Evolutionary conservation across 2,797 vertebrate species (phyloP).

Genomic region (Geotrypetes seraphini): DNA sequence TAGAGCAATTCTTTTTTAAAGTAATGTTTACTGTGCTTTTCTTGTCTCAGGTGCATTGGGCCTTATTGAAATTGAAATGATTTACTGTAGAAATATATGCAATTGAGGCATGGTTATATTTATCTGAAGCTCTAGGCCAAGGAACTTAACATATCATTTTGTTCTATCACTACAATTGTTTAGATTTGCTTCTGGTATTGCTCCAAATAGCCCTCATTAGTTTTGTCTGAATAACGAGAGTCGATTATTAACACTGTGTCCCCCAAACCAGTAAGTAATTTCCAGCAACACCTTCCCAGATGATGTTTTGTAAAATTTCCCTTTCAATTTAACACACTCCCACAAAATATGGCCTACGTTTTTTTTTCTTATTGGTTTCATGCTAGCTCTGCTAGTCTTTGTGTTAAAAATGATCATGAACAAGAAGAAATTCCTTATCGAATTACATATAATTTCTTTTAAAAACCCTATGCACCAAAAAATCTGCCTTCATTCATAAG

Average conservation of each 20-base stretch:
- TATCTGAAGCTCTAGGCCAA: neutral
- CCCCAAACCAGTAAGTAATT: neutral
- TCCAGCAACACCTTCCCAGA: neutral
- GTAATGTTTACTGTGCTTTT: conserved; percentile 3
- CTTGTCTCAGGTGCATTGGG: conserved; percentile 6
- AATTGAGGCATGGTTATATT: conserved; percentile 5
- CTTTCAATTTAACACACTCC: neutral
- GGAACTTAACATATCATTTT: neutral
- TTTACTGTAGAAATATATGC: conserved; percentile 4
- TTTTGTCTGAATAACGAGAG: neutral
- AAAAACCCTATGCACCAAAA: too few relatives aligned
- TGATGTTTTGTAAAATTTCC: neutral
- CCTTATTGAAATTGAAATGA: neutral
- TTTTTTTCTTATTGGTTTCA: neutral
- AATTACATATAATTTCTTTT: too few relatives aligned
- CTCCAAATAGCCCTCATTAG: conserved; percentile 2
- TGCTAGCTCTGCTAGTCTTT: neutral
- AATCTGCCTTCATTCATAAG: too few relatives aligned
- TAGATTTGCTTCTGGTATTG: neutral
- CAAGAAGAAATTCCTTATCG: too few relatives aligned
- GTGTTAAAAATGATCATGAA: too few relatives aligned
- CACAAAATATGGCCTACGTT: rapidly evolving
- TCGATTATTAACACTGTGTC: neutral
- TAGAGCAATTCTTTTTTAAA: conserved; percentile 10
- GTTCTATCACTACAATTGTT: neutral